phyloP scores from a whole-genome alignment of 1,140 invertebrate genomes.

The Theocolax elegans region DNA sequence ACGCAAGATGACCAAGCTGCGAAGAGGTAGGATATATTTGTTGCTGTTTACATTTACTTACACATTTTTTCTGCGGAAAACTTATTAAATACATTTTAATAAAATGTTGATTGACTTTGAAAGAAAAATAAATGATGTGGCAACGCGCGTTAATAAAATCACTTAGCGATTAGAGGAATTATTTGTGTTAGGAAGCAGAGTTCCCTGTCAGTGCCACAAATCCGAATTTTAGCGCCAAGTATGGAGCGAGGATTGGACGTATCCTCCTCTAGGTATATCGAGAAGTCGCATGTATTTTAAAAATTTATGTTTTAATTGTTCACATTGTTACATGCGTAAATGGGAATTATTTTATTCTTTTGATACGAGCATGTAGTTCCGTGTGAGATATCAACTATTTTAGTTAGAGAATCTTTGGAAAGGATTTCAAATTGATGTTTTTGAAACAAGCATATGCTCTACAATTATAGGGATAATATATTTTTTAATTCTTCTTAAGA shows the following conservation, averaged over 20 bases:
- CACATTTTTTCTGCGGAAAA: neutral
- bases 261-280: constrained; percentile 55
- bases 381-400: too few relatives aligned
- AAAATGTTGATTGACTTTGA: neutral
- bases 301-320: too few relatives aligned
- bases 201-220: constrained; percentile 77
- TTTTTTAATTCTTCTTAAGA: too few relatives aligned
- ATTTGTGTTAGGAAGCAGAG: constrained; percentile 70
- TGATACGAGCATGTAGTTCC: too few relatives aligned
- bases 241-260: constrained; percentile 79
- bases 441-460: too few relatives aligned
- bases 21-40: constrained; percentile 54
- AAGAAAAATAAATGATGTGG: constrained; percentile 20
- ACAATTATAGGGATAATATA: too few relatives aligned
- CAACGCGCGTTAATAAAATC: too few relatives aligned
- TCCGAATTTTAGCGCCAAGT: constrained; percentile 81
- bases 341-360: too few relatives aligned
- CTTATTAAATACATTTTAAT: neutral
- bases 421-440: too few relatives aligned
- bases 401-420: too few relatives aligned
- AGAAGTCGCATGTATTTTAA: constrained; percentile 13
- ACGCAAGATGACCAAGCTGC: constrained; percentile 6
- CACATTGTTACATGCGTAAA: too few relatives aligned
- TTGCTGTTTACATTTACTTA: neutral
- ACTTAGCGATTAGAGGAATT: constrained; percentile 51